Evolutionary conservation across 2,888 invertebrate genomes (phyloP).

Genomic region (Hydriomena furcata): DNA sequence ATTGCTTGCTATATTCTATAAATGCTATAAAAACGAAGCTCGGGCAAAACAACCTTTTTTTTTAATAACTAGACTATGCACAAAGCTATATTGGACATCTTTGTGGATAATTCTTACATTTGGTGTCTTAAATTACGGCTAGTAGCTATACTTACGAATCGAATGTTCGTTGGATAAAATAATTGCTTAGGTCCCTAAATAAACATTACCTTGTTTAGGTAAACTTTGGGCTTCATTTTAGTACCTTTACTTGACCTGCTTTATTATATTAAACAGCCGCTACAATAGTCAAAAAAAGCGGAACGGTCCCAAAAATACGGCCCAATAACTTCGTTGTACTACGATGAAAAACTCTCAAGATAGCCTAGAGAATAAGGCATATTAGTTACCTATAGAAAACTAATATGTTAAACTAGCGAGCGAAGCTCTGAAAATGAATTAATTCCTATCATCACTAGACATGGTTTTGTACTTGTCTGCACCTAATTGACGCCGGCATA

Average conservation of each 20-base stretch:
- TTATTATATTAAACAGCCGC: too few relatives aligned
- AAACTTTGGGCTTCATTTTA: too few relatives aligned
- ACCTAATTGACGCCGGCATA: conserved; percentile 7
- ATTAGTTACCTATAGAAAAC: background rate
- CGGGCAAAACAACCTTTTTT: conserved; percentile 72
- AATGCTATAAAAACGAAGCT: conserved; percentile 69
- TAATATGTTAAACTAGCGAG: background rate
- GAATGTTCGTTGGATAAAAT: too few relatives aligned
- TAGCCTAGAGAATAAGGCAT: background rate
- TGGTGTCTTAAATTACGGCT: conserved; percentile 11
- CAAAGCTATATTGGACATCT: conserved; percentile 36
- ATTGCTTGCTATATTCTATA: conserved; percentile 50
- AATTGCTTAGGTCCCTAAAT: too few relatives aligned
- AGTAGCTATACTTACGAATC: too few relatives aligned
- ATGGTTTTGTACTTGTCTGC: conserved; percentile 5
- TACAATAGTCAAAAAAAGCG: too few relatives aligned
- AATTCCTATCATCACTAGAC: background rate
- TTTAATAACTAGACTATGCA: conserved; percentile 35
- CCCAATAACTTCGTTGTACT: background rate
- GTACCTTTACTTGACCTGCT: too few relatives aligned
- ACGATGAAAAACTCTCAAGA: background rate
- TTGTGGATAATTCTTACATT: conserved; percentile 29
- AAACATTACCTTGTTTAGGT: too few relatives aligned
- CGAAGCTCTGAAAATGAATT: background rate
- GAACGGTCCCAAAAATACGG: too few relatives aligned